These are phyloP conservation scores for Glyptemys insculpta DNA, from an alignment of 2,797 vertebrate species.

Conservation along the genomic window DNA sequence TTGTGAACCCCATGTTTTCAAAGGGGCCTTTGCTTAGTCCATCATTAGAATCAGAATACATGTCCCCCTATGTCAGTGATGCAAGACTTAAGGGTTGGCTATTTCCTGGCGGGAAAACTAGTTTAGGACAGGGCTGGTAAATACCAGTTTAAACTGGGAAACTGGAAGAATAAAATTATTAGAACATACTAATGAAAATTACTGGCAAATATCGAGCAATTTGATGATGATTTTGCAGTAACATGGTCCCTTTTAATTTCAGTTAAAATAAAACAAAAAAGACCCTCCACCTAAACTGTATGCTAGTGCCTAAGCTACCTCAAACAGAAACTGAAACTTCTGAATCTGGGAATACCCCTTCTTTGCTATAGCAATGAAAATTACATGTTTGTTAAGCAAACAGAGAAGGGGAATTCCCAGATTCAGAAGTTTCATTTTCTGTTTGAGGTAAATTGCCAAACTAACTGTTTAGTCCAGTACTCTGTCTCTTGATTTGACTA, in stretches of 20 bases:
- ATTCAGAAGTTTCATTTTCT: neutral
- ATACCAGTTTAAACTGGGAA: neutral
- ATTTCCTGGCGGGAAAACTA: neutral
- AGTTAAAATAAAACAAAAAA: neutral
- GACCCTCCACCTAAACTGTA: neutral
- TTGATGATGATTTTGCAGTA: neutral
- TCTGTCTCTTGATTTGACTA: neutral
- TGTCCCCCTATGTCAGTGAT: neutral
- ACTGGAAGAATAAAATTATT: neutral
- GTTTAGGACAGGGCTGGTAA: neutral
- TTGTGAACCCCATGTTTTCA: neutral
- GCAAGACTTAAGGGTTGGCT: neutral
- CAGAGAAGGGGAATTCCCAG: neutral
- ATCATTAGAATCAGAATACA: rapidly evolving
- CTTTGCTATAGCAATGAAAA: neutral
- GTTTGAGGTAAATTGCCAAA: neutral
- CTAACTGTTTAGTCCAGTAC: neutral
- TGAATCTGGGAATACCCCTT: neutral
- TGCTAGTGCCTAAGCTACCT: neutral
- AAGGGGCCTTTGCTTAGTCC: neutral
- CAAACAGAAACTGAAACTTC: neutral
- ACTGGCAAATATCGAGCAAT: neutral
- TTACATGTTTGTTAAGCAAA: neutral
- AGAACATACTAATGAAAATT: neutral
- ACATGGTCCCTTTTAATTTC: neutral